Base-by-base conservation (phyloP, 2,797 vertebrate genomes). In the Salmo trutta region DNA sequence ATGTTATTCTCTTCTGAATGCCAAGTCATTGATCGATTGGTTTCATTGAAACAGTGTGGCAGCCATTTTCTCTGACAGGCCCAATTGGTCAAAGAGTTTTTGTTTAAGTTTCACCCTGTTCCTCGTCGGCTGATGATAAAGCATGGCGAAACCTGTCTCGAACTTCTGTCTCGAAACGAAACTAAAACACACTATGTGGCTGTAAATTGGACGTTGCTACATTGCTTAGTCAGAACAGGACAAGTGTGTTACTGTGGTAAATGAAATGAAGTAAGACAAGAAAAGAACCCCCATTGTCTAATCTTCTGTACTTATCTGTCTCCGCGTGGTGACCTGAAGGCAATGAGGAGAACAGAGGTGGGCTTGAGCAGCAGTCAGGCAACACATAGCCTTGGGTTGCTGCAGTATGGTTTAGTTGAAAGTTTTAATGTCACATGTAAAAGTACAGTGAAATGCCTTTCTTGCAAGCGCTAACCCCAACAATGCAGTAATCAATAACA, bases 251-350 rank as follows among this genome's bases (percentile, higher is more conserved):
- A 62, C 19, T 14, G 47, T n/a, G 72, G 59, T 75, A 82, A 67
- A 19, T 21, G 16, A 51, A 69, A 53, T 56, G 5, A 21, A 62
- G 77, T 84, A 76, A 27, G 0, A 41, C 47, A 69, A 78, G 77
- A 74, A 78, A 70, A 73, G 74, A 68, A 41, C 71, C 65, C 36
- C 59, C 66, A 79, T 73, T 80, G 86, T 85, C 78, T 86, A 82
- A 78, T 83, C 74, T 79, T 81, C 52, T 89, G 83, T 81, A 85
- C 80, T 89, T 82, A 79, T 83, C 77, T 83, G 88, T 92, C 88
- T 91, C 86, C 83, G 36, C 54, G 81, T 71, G 4, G 5, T 78
- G 80, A 85, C 87, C 82, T 79, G 71, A 73, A 84, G 88, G 75
- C 75, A 71, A 65, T n/a, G 36, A 1, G 17, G 81, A 76, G 78